Conservation (phyloP, 2,888 invertebrate genomes). For the Crocallis elinguaria region DNA sequence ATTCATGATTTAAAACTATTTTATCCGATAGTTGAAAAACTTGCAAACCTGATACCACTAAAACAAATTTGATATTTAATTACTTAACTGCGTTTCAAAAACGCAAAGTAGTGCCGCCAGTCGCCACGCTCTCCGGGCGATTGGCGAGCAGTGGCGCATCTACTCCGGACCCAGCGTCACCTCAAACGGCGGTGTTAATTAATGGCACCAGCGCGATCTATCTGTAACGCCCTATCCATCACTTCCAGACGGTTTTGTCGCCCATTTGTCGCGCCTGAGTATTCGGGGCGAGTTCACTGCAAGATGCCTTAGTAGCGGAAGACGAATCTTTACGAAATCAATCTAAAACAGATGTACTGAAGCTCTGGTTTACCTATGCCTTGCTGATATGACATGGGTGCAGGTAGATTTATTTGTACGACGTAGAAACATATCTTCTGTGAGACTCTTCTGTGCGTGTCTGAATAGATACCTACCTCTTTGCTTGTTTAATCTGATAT, state of each 20-base stretch:
- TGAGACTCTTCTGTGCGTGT: too few species aligned
- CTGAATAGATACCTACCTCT: too few species aligned
- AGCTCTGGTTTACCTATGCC: too few species aligned
- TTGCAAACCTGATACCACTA: too few species aligned
- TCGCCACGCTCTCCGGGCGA: conserved; percentile 54
- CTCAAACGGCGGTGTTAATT: conserved; percentile 66
- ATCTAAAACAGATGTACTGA: background rate
- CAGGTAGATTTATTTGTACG: too few species aligned
- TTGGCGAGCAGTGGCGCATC: conserved; percentile 57
- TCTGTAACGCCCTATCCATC: conserved; percentile 77
- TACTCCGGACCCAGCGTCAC: conserved; percentile 40
- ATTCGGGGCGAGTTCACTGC: conserved; percentile 11
- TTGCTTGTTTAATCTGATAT: too few species aligned
- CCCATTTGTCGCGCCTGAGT: conserved; percentile 60
- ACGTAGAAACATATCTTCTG: too few species aligned
- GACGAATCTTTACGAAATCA: background rate
- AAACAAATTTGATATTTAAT: too few species aligned
- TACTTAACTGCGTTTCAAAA: conserved; percentile 29
- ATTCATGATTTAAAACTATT: too few species aligned
- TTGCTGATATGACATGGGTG: too few species aligned
- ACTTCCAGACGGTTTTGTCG: conserved; percentile 57
- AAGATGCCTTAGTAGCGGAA: background rate
- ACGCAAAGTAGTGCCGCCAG: conserved; percentile 43
- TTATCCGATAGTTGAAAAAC: too few species aligned
- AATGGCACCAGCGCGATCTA: conserved; percentile 73